Percentiles rank a stretch among this genome's conserved stretches.
phyloP scores from a whole-genome alignment of 2,888 invertebrate species.

The Mamestra brassicae region DNA sequence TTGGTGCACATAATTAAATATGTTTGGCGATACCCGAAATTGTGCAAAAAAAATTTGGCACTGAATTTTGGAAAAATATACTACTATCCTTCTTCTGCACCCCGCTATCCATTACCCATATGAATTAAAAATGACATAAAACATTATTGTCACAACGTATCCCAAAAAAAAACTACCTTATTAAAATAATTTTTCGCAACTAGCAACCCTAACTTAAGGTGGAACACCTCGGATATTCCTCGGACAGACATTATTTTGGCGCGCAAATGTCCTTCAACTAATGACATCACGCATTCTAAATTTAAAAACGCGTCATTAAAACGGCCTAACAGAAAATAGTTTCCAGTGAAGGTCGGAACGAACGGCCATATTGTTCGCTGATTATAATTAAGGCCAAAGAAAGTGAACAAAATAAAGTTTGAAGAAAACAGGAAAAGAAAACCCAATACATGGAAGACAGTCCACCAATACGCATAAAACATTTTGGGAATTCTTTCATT shows the following conservation, averaged over 20 bases:
- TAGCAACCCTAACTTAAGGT: slow-evolving; percentile 37
- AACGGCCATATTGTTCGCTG: slow-evolving; percentile 8
- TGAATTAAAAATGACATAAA: background rate
- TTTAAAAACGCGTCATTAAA: slow-evolving; percentile 54
- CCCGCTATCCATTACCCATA: background rate
- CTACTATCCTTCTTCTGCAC: no score
- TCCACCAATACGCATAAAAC: no score
- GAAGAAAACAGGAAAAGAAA: background rate
- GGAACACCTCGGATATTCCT: slow-evolving; percentile 34
- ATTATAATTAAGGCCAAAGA: slow-evolving; percentile 8
- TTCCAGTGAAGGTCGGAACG: slow-evolving; percentile 27
- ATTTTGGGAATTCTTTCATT: no score
- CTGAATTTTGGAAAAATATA: background rate
- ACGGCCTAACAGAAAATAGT: slow-evolving; percentile 35
- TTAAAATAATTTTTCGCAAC: background rate
- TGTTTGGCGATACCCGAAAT: background rate
- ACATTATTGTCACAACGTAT: background rate
- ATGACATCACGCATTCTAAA: slow-evolving; percentile 57
- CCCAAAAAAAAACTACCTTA: background rate
- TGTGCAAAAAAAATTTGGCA: slow-evolving; percentile 6
- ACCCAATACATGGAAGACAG: no score
- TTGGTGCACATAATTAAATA: background rate
- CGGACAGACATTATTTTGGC: slow-evolving; percentile 53
- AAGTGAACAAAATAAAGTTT: background rate
- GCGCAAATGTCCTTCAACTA: slow-evolving; percentile 53